A percentile compares a stretch with the other conserved stretches of the same genome.
Conservation (phyloP, 2,888 invertebrate species). For the Lepidochrysops patricia region DNA sequence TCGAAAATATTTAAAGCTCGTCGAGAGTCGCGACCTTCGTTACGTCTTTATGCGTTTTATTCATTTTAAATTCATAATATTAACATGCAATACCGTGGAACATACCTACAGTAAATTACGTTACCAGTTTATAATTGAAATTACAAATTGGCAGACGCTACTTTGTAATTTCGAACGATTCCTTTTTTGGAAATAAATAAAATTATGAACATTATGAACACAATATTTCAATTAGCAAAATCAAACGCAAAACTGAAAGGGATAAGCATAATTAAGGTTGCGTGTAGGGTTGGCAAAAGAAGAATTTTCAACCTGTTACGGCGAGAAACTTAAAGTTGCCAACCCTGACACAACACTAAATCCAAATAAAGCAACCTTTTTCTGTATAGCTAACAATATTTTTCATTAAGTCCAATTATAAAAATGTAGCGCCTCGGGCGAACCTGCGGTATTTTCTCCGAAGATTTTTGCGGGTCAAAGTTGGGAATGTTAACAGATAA, state of each 20-base stretch:
- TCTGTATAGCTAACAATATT: slow-evolving; percentile 63
- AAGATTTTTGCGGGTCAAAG: slow-evolving; percentile 70
- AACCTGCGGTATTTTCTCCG: slow-evolving; percentile 47
- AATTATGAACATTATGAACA: neutral
- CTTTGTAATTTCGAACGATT: neutral
- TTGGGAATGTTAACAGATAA: slow-evolving; percentile 74
- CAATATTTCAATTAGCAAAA: neutral
- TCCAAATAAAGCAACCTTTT: slow-evolving; percentile 71
- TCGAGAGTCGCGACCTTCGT: neutral
- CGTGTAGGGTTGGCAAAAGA: neutral
- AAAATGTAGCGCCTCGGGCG: slow-evolving; percentile 68
- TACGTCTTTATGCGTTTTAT: neutral
- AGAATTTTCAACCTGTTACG: neutral
- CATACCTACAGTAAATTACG: neutral
- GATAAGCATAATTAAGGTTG: slow-evolving; percentile 17
- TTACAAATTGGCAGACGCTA: neutral
- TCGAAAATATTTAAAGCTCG: neutral
- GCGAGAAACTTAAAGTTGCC: slow-evolving; percentile 45
- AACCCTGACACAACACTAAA: slow-evolving; percentile 52
- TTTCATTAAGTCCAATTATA: slow-evolving; percentile 71
- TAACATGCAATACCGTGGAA: neutral
- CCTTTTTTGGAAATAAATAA: neutral
- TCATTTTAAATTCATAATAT: neutral
- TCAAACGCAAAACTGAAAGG: neutral
- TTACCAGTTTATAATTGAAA: neutral